Evolutionary conservation across 1,140 invertebrate species (phyloP), one percentile per base, ranked within the genome.

Genomic region (Calosoma granatense): DNA sequence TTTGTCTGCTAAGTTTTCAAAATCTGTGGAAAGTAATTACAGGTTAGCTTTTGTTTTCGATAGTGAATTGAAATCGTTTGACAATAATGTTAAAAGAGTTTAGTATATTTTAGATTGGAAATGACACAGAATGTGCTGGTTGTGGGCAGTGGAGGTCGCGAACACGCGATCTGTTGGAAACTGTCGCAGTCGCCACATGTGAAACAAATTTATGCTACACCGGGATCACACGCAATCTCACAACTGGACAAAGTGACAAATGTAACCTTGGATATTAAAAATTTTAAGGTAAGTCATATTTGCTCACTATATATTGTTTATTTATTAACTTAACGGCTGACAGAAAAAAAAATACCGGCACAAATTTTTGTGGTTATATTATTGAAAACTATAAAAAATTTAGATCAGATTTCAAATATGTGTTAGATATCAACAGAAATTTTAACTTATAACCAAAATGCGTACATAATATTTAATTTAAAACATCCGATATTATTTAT

Each of bases 121-220:
- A 74, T 72, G 70, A 59, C 57, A 15, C 68, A 69, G 51, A 81
- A 81, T 64, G 81, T 97, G 55, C 74, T 97, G 52, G 81, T 98
- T 4, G 83, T 98, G 67, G 96, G 96, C 14, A 79, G 83, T 70
- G 95, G 96, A 30, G 95, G 93, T n/a, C 79, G 96, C 61, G 96
- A 98, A 76, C 93, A 98, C 78, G 92, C 92, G 11, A 79, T 97
- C 61, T 84, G 82, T 62, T 97, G 92, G 92, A 96, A 96, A 74
- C 69, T 98, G 4, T 74, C 88, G 1, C 84, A 94, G 69, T 95
- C 92, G 43, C 64, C 76, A 9, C 67, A 80, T 59, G 80, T 97
- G 4, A 70, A 81, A 22, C 74, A 81, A 51, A 81, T 98, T 54
- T 93, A 78, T 72, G 88, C 89, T 51, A 77, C 87, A 19, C 94